A percentile compares a stretch with the other conserved stretches of the same genome.
Conservation (phyloP, 1,140 invertebrate species). For the Zaprionus capensis region DNA sequence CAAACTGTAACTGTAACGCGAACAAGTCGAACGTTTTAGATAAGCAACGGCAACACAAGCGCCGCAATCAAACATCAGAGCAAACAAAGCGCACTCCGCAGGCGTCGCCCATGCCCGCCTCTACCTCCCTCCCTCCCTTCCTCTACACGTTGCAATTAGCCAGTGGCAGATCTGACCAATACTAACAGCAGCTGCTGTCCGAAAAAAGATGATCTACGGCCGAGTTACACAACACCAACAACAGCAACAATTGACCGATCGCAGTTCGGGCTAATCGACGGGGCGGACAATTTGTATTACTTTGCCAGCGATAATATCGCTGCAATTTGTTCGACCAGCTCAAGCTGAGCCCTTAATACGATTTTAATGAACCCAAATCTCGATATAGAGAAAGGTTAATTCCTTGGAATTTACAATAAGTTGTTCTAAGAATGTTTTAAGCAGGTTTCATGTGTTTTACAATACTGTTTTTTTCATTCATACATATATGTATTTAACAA, state of each 20-base stretch:
- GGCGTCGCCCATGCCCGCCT: constrained; percentile 48
- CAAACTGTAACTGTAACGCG: constrained; percentile 4
- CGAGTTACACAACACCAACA: neutral
- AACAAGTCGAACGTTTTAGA: constrained; percentile 70
- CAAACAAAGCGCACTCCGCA: constrained; percentile 14
- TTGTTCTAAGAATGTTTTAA: too few relatives aligned
- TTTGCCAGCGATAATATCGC: constrained; percentile 4
- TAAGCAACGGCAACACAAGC: constrained; percentile 37
- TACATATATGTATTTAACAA: too few relatives aligned
- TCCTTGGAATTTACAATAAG: neutral
- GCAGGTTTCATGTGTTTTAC: too few relatives aligned
- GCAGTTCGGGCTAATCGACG: constrained; percentile 26
- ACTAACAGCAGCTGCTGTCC: constrained; percentile 53
- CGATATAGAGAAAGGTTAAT: neutral
- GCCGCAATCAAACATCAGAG: constrained; percentile 19
- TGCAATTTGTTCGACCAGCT: neutral
- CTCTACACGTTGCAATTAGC: constrained; percentile 61
- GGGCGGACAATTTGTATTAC: constrained; percentile 5
- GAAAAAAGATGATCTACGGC: constrained; percentile 53
- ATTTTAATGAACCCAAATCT: neutral
- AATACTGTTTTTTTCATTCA: too few relatives aligned
- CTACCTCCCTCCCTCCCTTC: neutral
- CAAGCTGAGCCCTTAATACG: neutral
- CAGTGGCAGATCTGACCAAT: neutral
- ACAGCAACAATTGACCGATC: neutral